Evolutionary conservation across 2,888 invertebrate species (phyloP).

Genomic region (Sylvicola cinctus): DNA sequence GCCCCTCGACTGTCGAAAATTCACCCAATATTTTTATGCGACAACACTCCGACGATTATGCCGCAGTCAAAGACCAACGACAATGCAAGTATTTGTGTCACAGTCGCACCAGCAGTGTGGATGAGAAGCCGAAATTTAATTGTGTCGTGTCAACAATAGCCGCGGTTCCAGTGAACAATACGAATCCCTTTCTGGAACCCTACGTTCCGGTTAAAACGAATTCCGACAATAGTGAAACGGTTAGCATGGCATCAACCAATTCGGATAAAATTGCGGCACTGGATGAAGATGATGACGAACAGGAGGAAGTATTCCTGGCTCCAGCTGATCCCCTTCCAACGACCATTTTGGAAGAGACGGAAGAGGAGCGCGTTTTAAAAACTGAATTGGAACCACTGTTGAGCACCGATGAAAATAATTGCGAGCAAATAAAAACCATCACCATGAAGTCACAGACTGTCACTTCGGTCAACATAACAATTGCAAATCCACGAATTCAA

Average conservation of each 20-base stretch:
- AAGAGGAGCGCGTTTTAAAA: constrained; percentile 23
- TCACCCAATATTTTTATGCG: constrained; percentile 9
- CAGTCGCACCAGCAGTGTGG: too few species aligned
- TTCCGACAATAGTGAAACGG: constrained; percentile 32
- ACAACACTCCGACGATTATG: constrained; percentile 7
- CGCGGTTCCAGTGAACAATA: constrained; percentile 12
- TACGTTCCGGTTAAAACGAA: constrained; percentile 16
- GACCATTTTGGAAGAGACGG: constrained; percentile 13
- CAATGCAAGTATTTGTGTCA: too few species aligned
- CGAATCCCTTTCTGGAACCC: constrained; percentile 27
- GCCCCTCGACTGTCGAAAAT: constrained; percentile 53
- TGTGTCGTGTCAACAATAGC: background rate
- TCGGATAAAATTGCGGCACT: constrained; percentile 23
- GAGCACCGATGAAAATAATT: constrained; percentile 14
- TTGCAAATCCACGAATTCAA: constrained; percentile 52
- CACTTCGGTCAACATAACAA: constrained; percentile 43
- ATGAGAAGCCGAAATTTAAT: too few species aligned
- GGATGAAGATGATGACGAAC: constrained; percentile 7
- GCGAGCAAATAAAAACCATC: too few species aligned
- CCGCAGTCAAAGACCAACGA: constrained; percentile 2
- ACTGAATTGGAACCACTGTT: constrained; percentile 24
- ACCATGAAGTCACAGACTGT: constrained; percentile 14
- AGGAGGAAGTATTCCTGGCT: constrained; percentile 10
- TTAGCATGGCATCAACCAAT: constrained; percentile 29
- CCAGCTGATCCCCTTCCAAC: constrained; percentile 5